Base-by-base conservation (phyloP, 2,888 invertebrate genomes). In the Agonopterix subpropinquella region DNA sequence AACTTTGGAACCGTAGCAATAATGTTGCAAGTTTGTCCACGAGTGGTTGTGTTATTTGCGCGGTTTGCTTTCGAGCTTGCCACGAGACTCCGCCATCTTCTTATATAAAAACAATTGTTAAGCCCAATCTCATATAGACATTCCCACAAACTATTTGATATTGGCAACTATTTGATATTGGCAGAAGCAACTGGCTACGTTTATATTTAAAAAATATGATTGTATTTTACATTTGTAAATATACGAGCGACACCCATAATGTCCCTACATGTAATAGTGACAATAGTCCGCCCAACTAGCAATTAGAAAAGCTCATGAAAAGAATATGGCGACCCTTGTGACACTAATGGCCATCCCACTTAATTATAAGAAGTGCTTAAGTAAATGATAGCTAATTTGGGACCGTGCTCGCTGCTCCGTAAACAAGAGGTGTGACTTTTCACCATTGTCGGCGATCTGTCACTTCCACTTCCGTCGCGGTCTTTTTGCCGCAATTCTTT, bases 401-500 rank as follows among this genome's bases (percentile, higher is more conserved):
- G 65, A 59, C 62, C 66, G 77, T 72, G 77, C 78, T 65, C 78
- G 71, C 53, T 61, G 74, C 64, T 63, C 80, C 80, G 85, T 83
- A 82, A 86, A 84, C 87, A 85, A 79, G 85, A 86, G 85, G 88
- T 88, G 88, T 87, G 86, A 87, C 86, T 86, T 87, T 79, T 72
- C 77, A 78, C 84, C 85, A 83, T 82, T 80, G 84, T 77, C 80
- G 79, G 70, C 77, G 81, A 85, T 87, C 88, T 88, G 87, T 87
- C 88, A 87, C 79, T 81, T 80, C 77, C 87, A 87, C 69, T 86
- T 87, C 88, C 88, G 80, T 48, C 52, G 63, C 55, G 65, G 72
- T 67, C 73, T 80, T 78, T 74, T 52, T 73, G 68, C 65, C 64
- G 69, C 67, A 69, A 77, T 79, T 83, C 76, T 79, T 78, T 77